Percentiles rank a stretch among this genome's conserved stretches.
Conservation (phyloP, 2,113 vertebrate species). For the Rana temporaria region DNA sequence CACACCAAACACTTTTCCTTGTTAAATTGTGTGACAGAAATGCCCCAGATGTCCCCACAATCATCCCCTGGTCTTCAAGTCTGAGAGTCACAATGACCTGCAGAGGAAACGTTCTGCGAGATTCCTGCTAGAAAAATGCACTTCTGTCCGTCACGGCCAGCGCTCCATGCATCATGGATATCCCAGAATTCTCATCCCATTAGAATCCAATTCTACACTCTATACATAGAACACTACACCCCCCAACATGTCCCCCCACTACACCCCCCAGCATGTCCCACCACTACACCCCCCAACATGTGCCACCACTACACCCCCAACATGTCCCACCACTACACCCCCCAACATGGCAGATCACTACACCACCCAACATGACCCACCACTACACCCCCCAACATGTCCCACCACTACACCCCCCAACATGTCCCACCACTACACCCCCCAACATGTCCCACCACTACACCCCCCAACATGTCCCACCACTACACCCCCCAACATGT, state of each 20-base stretch:
- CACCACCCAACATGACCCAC: not conserved
- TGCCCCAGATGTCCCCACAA: not conserved
- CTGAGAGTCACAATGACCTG: constrained; percentile 7
- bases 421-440: no score
- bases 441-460: no score
- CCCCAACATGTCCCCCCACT: not conserved
- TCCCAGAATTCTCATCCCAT: not conserved
- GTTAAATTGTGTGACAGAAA: constrained; percentile 27
- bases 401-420: no score
- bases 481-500: no score
- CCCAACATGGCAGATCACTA: not conserved
- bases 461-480: not conserved
- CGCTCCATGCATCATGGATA: no score
- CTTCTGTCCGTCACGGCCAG: no score
- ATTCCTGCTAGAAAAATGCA: no score
- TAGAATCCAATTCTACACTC: not conserved
- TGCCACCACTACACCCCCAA: no score
- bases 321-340: not conserved
- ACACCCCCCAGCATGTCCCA: not conserved
- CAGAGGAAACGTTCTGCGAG: not conserved
- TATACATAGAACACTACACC: not conserved
- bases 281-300: no score
- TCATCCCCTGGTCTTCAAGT: constrained; percentile 6
- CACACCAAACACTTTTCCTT: not conserved
- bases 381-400: no score